These are phyloP conservation scores for Xiphophorus birchmanni DNA, from an alignment of 2,797 vertebrate species.

Conservation along the genomic window DNA sequence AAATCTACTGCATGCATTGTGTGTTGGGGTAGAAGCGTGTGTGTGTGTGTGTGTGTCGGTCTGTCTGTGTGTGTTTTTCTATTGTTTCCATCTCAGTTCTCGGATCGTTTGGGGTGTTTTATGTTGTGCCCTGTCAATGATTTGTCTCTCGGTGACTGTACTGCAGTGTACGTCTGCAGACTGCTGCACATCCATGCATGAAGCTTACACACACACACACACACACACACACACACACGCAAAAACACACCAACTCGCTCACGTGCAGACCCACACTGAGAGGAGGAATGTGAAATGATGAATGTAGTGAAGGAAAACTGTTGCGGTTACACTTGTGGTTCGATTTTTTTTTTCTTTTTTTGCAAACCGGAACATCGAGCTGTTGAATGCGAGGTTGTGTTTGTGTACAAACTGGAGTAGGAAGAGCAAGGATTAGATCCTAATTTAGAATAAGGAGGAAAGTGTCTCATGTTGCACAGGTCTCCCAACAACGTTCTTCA, in stretches of 20 bases:
- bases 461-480: constrained; percentile 44
- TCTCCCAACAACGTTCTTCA: constrained; percentile 14
- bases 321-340: constrained; percentile 45
- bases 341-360: constrained; percentile 8
- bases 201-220: constrained; percentile 21
- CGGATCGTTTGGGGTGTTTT: constrained; percentile 22
- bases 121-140: constrained; percentile 44
- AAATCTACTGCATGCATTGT: constrained; percentile 51
- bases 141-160: constrained; percentile 50
- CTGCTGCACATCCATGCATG: constrained; percentile 73
- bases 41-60: constrained; percentile 14
- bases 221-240: not conserved
- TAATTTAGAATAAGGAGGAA: constrained; percentile 23
- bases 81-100: constrained; percentile 14
- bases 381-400: constrained; percentile 47
- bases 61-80: constrained; percentile 19
- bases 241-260: constrained; percentile 5
- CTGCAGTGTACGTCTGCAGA: constrained; percentile 69
- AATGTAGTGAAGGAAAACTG: constrained; percentile 41
- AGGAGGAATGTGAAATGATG: constrained; percentile 52
- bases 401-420: constrained; percentile 25
- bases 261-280: constrained; percentile 40
- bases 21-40: constrained; percentile 25
- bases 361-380: constrained; percentile 35
- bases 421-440: constrained; percentile 28